Base-by-base conservation (phyloP, 64 coral and sea anemone species). In the Platygyra sinensis region DNA sequence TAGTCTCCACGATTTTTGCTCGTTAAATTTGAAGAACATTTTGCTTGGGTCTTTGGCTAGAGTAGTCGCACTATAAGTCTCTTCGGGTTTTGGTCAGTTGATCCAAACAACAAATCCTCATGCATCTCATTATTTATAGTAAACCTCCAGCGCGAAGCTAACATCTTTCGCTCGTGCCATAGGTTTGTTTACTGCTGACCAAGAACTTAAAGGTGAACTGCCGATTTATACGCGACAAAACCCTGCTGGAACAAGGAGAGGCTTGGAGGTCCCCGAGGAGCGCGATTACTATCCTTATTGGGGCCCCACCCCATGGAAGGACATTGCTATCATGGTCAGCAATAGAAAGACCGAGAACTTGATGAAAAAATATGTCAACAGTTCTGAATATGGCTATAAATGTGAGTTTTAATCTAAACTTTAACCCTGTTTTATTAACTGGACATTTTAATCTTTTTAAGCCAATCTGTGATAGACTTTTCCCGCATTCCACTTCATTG, bases 141-240 rank as follows among this genome's bases (percentile, higher is more conserved):
- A 62, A 39, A 62, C 12, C 14, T 19, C 12, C 11, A 75, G 28
- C 11, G 15, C 8, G 20, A 12, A 19, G 20, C 18, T 27, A n/a
- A 4, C 8, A 5, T 2, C 8, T 39, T 77, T 77, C 24, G 25
- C 49, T 77, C 31, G n/a, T 51, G 17, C 62, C 27, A 14, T 55
- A 80, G 78, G 78, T 24, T 80, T 80, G 78, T 80, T 80, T 32
- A 80, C 78, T 29, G 78, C 78, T 80, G 78, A 80, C 19, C 46
- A 93, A 86, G 59, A 80, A 22, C 87, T 94, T 30, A 85, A 78
- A 84, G 92, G 92, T 64, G 64, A 55, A 76, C 60, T 52, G 27
- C 76, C 92, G 32, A 94, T 88, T 31, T 94, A 89, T 67, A 94
- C 92, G 20, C 78, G 92, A 25, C 92, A 94, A 73, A 89, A 94